Conservation (phyloP, 2,797 vertebrate genomes). For the Carcharodon carcharias region DNA sequence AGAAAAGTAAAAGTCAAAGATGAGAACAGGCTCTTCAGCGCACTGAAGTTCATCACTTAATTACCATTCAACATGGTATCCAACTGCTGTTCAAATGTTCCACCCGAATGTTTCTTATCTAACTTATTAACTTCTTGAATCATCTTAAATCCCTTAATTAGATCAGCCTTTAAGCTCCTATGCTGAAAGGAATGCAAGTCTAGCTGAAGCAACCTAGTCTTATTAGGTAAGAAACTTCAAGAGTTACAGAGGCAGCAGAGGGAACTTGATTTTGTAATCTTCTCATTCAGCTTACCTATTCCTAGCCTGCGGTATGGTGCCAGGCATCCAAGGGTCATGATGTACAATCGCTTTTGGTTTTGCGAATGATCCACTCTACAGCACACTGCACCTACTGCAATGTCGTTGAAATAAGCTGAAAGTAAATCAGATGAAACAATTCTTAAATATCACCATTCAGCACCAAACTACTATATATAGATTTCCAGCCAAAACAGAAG, state of each 20-base stretch:
- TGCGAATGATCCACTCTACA: slow-evolving; percentile 98
- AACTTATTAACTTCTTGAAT: background rate
- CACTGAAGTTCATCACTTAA: background rate
- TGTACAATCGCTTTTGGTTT: slow-evolving; percentile 98
- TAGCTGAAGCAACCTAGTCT: background rate
- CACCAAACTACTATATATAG: background rate
- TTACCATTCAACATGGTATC: background rate
- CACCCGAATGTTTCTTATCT: background rate
- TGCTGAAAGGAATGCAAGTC: background rate
- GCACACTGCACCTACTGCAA: slow-evolving; percentile 94
- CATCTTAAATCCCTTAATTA: background rate
- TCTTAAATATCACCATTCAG: background rate
- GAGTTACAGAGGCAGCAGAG: background rate
- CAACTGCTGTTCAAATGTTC: background rate
- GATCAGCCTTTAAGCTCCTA: background rate
- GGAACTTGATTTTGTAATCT: background rate
- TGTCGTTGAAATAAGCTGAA: slow-evolving; percentile 98
- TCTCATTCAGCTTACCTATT: slow-evolving; percentile 71
- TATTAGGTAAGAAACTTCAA: background rate
- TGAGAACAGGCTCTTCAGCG: background rate
- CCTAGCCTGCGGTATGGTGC: slow-evolving; percentile 97
- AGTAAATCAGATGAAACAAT: background rate
- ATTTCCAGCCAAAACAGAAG: background rate
- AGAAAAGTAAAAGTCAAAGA: background rate
- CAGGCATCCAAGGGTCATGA: slow-evolving; percentile 98